These are phyloP conservation scores for Drosophila saltans DNA, from an alignment of 1,140 invertebrate genomes.

Conservation along the genomic window DNA sequence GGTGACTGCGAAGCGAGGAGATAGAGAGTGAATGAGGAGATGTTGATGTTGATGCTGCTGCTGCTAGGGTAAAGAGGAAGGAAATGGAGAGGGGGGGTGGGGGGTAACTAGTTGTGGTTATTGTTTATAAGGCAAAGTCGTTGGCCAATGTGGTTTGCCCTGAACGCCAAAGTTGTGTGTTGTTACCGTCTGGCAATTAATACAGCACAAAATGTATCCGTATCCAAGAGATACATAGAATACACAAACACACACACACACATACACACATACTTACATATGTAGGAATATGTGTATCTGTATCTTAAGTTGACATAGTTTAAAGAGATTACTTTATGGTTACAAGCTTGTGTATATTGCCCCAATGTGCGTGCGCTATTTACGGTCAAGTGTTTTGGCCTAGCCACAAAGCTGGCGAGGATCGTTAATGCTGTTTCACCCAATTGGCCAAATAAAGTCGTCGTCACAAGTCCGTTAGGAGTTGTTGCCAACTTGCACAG, in stretches of 20 bases:
- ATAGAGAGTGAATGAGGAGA: conserved; percentile 6
- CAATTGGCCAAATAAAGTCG: conserved; percentile 76
- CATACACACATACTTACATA: conserved; percentile 7
- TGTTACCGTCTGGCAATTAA: conserved; percentile 53
- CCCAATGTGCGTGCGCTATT: conserved; percentile 57
- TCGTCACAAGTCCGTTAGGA: conserved; percentile 53
- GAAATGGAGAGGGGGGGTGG: background rate
- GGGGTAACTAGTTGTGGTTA: conserved; percentile 68
- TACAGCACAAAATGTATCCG: conserved; percentile 47
- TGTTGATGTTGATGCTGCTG: background rate
- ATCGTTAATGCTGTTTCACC: conserved; percentile 51
- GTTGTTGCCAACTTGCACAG: conserved; percentile 33
- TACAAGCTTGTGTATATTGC: conserved; percentile 30
- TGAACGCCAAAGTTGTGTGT: conserved; percentile 38
- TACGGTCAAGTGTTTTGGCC: conserved; percentile 72
- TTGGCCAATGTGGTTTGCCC: conserved; percentile 72
- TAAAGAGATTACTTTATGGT: conserved; percentile 1
- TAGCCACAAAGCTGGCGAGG: conserved; percentile 18
- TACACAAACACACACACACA: background rate
- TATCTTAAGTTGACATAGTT: conserved; percentile 59
- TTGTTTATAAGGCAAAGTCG: conserved; percentile 68
- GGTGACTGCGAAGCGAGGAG: background rate
- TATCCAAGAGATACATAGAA: conserved; percentile 33
- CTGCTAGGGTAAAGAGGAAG: background rate
- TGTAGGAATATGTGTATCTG: conserved; percentile 20